A percentile compares a stretch with the other conserved stretches of the same genome.
Conservation (phyloP, 2,113 vertebrate species). For the Meles meles region DNA sequence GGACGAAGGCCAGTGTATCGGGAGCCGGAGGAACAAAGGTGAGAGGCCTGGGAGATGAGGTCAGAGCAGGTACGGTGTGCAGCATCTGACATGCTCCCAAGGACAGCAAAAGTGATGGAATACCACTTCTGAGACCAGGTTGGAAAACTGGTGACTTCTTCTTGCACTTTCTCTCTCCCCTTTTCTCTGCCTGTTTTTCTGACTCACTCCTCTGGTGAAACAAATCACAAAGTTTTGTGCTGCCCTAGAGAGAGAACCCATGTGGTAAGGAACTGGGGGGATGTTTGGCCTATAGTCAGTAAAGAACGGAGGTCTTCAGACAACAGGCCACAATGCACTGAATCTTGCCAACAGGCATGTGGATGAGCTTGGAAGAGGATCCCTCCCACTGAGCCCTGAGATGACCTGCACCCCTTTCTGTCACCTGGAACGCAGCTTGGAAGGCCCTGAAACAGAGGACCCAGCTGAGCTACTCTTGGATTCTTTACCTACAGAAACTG, state of each 20-base stretch:
- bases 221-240: background rate
- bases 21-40: background rate
- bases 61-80: background rate
- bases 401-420: background rate
- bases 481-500: background rate
- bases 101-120: background rate
- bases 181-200: background rate
- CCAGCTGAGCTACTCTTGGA: background rate
- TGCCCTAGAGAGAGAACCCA: background rate
- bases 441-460: background rate
- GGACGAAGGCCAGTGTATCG: background rate
- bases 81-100: background rate
- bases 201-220: background rate
- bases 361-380: background rate
- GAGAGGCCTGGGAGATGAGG: background rate
- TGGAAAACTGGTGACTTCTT: background rate
- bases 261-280: background rate
- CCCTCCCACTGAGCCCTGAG: background rate
- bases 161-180: background rate
- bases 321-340: background rate
- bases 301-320: background rate
- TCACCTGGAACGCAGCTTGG: background rate
- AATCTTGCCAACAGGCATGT: background rate
- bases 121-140: background rate
- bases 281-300: background rate